These are phyloP conservation scores for Amphiprion clarkii DNA, from an alignment of 2,797 vertebrate species.

Conservation along the genomic window DNA sequence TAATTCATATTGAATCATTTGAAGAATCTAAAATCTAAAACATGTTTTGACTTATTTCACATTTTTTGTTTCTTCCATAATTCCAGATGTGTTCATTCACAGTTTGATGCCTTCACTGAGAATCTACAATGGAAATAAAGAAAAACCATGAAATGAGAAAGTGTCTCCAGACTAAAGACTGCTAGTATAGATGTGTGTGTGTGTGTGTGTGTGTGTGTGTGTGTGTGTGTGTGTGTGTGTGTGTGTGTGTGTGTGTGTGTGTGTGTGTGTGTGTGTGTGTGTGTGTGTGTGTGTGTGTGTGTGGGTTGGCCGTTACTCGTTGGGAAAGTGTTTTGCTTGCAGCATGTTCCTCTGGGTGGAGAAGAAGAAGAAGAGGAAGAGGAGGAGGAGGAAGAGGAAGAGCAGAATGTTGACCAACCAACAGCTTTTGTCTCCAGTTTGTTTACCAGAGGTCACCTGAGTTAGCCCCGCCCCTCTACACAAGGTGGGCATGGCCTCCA, in stretches of 20 bases:
- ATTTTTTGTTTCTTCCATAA: no score
- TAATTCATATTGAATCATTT: no score
- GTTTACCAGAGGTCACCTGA: conserved; percentile 5
- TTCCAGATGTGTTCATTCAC: no score
- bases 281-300: conserved; percentile 1
- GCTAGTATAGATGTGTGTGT: no score
- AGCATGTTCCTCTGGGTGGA: conserved; percentile 70
- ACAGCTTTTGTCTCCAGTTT: conserved; percentile 29
- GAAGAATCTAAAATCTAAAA: no score
- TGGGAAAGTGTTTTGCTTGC: conserved; percentile 70
- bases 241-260: conserved; percentile 5
- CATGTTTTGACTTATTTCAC: no score
- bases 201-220: not conserved
- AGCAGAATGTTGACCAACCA: conserved; percentile 38
- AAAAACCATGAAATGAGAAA: no score
- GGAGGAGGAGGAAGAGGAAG: conserved; percentile 18
- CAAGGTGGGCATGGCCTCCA: not conserved
- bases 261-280: conserved; percentile 21
- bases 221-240: not conserved
- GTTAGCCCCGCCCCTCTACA: not conserved
- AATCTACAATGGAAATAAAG: no score
- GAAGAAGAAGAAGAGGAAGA: conserved; percentile 21
- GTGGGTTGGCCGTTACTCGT: conserved; percentile 61
- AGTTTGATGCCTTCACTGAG: no score
- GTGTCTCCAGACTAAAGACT: no score